Conservation (phyloP, 2,113 vertebrate species). For the Canis aureus region DNA sequence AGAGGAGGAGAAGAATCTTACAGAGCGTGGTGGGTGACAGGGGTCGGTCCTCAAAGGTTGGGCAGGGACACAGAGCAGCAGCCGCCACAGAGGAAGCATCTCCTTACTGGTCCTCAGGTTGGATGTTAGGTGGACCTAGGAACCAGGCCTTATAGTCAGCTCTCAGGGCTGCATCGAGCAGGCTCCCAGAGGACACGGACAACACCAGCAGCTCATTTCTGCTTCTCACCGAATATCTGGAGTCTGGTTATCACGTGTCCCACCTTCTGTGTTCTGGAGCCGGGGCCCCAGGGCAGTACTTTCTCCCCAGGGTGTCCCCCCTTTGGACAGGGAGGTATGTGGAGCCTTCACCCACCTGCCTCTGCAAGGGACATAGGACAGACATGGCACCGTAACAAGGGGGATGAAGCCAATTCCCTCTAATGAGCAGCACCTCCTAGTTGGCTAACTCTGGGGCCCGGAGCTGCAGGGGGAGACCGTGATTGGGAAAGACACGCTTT, state of each 20-base stretch:
- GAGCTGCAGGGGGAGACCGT: neutral
- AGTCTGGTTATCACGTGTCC: neutral
- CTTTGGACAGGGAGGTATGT: neutral
- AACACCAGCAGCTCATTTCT: neutral
- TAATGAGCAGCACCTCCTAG: neutral
- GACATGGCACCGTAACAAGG: neutral
- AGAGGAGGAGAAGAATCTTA: neutral
- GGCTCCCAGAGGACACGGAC: neutral
- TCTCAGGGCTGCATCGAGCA: accelerated
- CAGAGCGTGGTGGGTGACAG: too few species aligned
- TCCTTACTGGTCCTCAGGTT: neutral
- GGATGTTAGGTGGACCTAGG: neutral
- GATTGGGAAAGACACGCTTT: neutral
- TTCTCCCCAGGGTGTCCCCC: neutral
- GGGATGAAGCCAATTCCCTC: neutral
- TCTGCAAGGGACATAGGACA: neutral
- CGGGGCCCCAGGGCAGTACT: accelerated
- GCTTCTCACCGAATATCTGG: neutral
- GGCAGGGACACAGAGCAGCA: neutral
- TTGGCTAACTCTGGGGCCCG: neutral
- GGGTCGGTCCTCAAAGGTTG: neutral
- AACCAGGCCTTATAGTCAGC: accelerated
- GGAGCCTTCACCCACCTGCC: neutral
- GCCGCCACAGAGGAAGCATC: neutral
- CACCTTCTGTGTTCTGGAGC: neutral